Evolutionary conservation across 2,888 invertebrate species (phyloP).

Genomic region (Drosophila affinis): DNA sequence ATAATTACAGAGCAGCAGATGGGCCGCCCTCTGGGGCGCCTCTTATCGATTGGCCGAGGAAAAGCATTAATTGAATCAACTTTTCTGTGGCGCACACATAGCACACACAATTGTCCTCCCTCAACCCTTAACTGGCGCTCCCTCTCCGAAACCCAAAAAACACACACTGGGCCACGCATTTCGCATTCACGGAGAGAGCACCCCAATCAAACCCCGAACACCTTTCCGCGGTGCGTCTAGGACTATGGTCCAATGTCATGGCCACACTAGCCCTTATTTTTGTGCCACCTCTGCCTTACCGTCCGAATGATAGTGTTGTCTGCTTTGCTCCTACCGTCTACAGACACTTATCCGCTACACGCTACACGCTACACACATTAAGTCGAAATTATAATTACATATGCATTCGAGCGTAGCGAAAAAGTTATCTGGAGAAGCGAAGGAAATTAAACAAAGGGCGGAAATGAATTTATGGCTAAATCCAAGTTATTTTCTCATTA

Average conservation of each 20-base stretch:
- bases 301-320: slow-evolving; percentile 40
- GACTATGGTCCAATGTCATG: slow-evolving; percentile 4
- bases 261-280: background rate
- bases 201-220: no score
- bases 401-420: slow-evolving; percentile 51
- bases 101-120: no score
- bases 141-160: no score
- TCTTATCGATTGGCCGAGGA: slow-evolving; percentile 46
- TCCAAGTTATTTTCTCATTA: slow-evolving; percentile 56
- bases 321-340: slow-evolving; percentile 10
- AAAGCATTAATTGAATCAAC: slow-evolving; percentile 59
- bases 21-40: slow-evolving; percentile 9
- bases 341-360: no score
- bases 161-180: no score
- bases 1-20: slow-evolving; percentile 41
- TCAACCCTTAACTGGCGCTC: background rate
- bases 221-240: background rate
- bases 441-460: slow-evolving; percentile 45
- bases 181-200: no score
- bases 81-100: slow-evolving; percentile 16
- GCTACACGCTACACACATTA: slow-evolving; percentile 2
- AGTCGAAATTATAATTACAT: slow-evolving; percentile 73
- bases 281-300: background rate
- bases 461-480: slow-evolving; percentile 71
- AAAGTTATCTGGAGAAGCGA: slow-evolving; percentile 28